Evolutionary conservation across 2,113 vertebrate species (phyloP).

Genomic region (Aspiorhynchus laticeps): DNA sequence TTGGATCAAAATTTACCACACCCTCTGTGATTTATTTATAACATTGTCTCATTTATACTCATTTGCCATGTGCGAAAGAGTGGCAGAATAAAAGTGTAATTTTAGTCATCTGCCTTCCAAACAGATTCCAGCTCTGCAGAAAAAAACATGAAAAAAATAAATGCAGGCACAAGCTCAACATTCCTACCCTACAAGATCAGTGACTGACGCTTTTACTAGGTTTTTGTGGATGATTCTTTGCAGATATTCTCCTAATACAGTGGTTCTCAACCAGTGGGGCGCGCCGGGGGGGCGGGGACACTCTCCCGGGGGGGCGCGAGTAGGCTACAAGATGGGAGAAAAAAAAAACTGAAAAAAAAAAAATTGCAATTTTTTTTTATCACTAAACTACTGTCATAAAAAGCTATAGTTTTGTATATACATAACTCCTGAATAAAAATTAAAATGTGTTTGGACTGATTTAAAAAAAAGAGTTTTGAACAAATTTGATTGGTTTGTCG

Average conservation of each 20-base stretch:
- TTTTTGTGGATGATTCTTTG: background rate
- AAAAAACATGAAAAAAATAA: background rate
- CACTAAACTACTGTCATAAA: too few relatives aligned
- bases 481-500: too few relatives aligned
- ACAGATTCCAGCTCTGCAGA: background rate
- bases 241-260: background rate
- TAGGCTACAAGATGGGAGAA: too few relatives aligned
- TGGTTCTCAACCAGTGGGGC: too few relatives aligned
- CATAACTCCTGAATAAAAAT: too few relatives aligned
- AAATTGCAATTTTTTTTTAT: too few relatives aligned
- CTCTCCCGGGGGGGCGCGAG: too few relatives aligned
- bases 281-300: too few relatives aligned
- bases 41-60: background rate
- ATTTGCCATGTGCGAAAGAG: background rate
- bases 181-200: background rate
- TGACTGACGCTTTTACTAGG: background rate
- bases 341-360: background rate
- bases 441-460: too few relatives aligned
- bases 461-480: too few relatives aligned
- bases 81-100: background rate
- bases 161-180: background rate
- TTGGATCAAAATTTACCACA: background rate
- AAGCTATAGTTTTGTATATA: too few relatives aligned
- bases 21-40: background rate
- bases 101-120: background rate